phyloP scores from a whole-genome alignment of 1,140 invertebrate genomes.

The Pseudomyrmex concolor region DNA sequence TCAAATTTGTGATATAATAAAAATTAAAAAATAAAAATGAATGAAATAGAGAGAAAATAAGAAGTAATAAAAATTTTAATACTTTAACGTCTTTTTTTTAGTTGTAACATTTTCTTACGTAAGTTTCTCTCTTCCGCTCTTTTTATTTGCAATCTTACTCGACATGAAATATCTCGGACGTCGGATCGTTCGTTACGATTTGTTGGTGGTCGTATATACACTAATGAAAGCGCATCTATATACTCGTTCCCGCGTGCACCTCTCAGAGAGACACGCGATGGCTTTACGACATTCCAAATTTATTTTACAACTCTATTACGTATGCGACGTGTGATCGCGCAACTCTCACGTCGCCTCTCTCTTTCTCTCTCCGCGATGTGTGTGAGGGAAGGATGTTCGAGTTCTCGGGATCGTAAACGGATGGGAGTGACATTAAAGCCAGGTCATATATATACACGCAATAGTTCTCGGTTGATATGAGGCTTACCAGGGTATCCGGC shows the following conservation, averaged over 20 bases:
- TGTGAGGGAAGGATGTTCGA: neutral
- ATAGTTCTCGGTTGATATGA: conserved; percentile 72
- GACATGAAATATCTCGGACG: neutral
- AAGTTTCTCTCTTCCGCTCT: neutral
- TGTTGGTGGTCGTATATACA: neutral
- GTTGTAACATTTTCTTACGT: no score
- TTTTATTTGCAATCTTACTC: conserved; percentile 2
- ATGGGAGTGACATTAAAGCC: conserved; percentile 56
- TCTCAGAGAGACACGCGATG: neutral
- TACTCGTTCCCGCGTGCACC: neutral
- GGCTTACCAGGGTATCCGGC: conserved; percentile 66
- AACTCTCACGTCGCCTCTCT: neutral
- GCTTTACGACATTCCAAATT: conserved; percentile 42
- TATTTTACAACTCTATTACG: conserved; percentile 50
- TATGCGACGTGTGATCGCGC: conserved; percentile 37
- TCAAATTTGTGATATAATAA: no score
- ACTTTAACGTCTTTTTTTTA: no score
- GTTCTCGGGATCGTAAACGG: conserved; percentile 55
- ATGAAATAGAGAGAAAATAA: neutral
- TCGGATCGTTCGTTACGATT: conserved; percentile 4
- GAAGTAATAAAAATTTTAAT: neutral
- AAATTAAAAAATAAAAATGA: no score
- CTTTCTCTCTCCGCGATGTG: neutral
- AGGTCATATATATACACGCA: conserved; percentile 50
- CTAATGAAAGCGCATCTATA: conserved; percentile 15